Base-by-base conservation (phyloP, 2,113 vertebrate genomes). In the Micronycteris hirsuta region DNA sequence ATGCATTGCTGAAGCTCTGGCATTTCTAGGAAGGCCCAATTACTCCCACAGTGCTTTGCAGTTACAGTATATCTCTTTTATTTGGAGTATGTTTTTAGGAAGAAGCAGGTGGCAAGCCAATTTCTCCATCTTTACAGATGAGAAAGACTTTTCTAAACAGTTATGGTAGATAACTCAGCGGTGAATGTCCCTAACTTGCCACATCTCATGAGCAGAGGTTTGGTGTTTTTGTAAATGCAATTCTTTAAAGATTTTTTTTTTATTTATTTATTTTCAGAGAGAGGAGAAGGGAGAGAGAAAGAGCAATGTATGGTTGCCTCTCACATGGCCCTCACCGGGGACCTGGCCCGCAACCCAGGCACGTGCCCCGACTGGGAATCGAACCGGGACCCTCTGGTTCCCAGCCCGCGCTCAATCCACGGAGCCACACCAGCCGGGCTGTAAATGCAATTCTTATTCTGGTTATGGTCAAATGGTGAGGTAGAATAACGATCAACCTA, bases 121-220 rank as follows among this genome's bases (percentile, higher is more conserved):
- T 81, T 91, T 96, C 76, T 90, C 73, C 81, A 93, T 90, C 20
- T 67, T 93, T n/a, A 85, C 58, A 76, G 43, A 85, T 80, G 91
- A 89, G 52, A 71, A 89, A 89, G 45, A 54, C 45, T 93, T 89
- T 49, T 67, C 33, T 91, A 43, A 81, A 93, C 33, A 80, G 73
- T 73, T 71, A 56, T 38, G 56, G 45, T 43, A 28, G 20, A 49
- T 74, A 68, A 96, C 20, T 86, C 45, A 93, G 74, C 26, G 41
- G 58, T n/a, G 33, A 81, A 90, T 86, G 56, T 93, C 54, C 54
- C 45, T 38, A 81, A 74, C n/a, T 78, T 89, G 63, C 93, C 68
- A 93, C 58, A 91, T 90, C 77, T 81, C 56, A 81, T 6, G 10
- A 96, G 47, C 38, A 56, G 41, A 90, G 73, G 80, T 63, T 67